phyloP scores from a whole-genome alignment of 2,888 invertebrate genomes.

The Tridacna crocea region DNA sequence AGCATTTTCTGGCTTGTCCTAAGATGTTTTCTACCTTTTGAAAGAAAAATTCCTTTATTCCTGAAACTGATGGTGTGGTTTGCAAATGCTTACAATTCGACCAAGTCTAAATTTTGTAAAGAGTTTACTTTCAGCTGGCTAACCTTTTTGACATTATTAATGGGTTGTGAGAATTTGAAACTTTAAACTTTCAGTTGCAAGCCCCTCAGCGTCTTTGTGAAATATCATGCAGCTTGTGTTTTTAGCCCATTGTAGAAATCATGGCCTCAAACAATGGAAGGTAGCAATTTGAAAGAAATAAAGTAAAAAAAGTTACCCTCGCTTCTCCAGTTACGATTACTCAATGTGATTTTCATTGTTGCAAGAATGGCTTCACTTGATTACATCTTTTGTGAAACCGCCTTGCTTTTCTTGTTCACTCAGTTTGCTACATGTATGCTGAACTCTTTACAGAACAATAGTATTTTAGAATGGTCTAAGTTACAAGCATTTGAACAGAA shows the following conservation, averaged over 20 bases:
- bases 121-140: no score
- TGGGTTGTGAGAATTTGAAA: not conserved
- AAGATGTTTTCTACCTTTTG: not conserved
- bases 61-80: no score
- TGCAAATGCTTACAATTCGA: no score
- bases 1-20: not conserved
- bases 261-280: not conserved
- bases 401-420: not conserved
- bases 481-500: no score
- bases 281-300: not conserved
- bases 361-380: not conserved
- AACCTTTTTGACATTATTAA: not conserved
- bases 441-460: no score
- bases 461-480: no score
- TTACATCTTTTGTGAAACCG: not conserved
- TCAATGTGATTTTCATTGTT: not conserved
- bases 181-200: conserved; percentile 5
- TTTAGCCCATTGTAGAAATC: not conserved
- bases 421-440: no score
- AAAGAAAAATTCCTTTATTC: not conserved
- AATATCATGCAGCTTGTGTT: conserved; percentile 2
- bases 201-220: conserved; percentile 1
- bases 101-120: no score
- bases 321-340: conserved; percentile 1
- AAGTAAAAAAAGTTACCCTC: not conserved